A percentile compares a stretch with the other conserved stretches of the same genome.
Conservation (phyloP, 2,797 vertebrate species). For the Crypturellus tataupa region DNA sequence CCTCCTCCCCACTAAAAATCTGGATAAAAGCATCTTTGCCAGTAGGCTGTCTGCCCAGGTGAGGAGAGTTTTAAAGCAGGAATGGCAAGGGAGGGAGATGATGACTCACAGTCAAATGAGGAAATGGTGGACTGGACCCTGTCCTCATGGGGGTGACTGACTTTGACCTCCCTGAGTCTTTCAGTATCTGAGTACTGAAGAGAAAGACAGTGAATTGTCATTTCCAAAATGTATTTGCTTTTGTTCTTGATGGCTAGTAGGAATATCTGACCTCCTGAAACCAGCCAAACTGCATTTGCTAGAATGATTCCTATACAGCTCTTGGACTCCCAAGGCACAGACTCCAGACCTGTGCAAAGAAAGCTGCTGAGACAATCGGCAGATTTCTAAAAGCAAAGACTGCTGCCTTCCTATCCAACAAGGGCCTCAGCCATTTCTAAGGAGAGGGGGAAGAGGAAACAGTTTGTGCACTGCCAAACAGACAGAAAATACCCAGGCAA, state of each 20-base stretch:
- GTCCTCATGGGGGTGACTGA: too few relatives aligned
- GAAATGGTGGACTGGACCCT: neutral
- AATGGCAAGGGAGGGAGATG: neutral
- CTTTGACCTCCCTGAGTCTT: neutral
- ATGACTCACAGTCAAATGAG: neutral
- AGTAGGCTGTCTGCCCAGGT: neutral
- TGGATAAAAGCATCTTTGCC: neutral
- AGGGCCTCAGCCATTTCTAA: neutral
- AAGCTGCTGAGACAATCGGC: neutral
- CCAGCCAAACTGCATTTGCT: neutral
- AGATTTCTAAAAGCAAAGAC: neutral
- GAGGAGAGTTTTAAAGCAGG: neutral
- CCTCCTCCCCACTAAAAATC: neutral
- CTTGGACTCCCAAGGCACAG: neutral
- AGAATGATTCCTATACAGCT: neutral
- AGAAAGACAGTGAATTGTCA: neutral
- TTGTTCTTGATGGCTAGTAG: neutral
- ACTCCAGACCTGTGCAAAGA: neutral
- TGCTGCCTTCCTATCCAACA: fast-evolving
- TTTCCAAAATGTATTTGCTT: neutral
- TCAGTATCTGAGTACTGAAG: neutral
- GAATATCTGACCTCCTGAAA: neutral
- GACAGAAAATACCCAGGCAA: neutral
- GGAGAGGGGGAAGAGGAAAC: neutral
- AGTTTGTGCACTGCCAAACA: neutral